Evolutionary conservation across 2,888 invertebrate species (phyloP), one percentile per base, ranked within the genome.

Genomic region (Cotesia congregata): DNA sequence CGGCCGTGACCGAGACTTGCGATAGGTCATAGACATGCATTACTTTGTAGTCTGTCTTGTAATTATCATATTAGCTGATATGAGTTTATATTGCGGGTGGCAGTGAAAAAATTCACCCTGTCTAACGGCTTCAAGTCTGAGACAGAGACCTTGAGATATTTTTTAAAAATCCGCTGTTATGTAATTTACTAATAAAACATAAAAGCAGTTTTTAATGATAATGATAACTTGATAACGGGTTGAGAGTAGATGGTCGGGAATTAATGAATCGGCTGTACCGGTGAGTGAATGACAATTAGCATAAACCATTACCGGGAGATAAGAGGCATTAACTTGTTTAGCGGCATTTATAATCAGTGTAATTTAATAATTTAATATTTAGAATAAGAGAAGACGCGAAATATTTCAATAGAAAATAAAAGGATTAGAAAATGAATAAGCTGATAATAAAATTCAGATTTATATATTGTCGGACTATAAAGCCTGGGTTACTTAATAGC

Each of bases 1-100:
- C 79, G 84, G 70, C 86, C 86, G 70, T 86, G 86, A 80, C 86
- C 85, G 81, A 84, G 86, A 71, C 77, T 82, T 83, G 80, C 78
- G 81, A 81, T 81, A 83, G 83, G 83, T 85, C 83, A 79, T 70
- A 79, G 79, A 78, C 81, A 77, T 39, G 41, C 64, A 17, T 15
- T 61, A 3, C 50, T 50, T 50, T 30, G 38, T 38, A 7, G 67
- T 30, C 0, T 2, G 7, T 50, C 12, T 12, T 7, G 50, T 50
- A 50, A 7, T 50, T 50, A 12, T 9, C 4, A 9, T 7, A 50
- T 50, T 50, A 9, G 4, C 50, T 50, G 7, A 50, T 9, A 9
- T 50, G 6, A 50, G 12, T 41, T 41, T 41, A 41, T 6, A 41
- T 41, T 41, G 17, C 17, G 17, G 17, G 3, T 30, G 30, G 3